Evolutionary conservation across 2,797 vertebrate genomes (phyloP).

Genomic region (Microtus agrestis): DNA sequence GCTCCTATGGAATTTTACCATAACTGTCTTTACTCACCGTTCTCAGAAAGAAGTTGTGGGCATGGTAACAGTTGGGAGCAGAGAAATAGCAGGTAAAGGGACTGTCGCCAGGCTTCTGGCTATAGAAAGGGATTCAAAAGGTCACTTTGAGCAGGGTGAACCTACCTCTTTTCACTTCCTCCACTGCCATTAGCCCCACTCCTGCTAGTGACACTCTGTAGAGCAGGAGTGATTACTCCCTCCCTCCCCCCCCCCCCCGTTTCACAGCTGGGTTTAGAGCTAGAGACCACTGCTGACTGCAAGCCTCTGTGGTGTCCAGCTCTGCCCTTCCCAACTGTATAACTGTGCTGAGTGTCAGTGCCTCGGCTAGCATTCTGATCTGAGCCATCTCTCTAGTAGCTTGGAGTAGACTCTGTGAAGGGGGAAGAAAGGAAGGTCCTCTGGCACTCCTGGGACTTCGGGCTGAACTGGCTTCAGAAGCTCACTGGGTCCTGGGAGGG

Average conservation of each 20-base stretch:
- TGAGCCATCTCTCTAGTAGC: not conserved
- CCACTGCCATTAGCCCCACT: not conserved
- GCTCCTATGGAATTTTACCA: not conserved
- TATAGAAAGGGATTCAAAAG: constrained; percentile 37
- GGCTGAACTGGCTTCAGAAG: not conserved
- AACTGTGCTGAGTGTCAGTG: not conserved
- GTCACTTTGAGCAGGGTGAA: constrained; percentile 10
- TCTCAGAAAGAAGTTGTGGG: not conserved
- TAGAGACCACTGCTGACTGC: not conserved
- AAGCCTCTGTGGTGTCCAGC: not conserved
- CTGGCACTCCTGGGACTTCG: not conserved
- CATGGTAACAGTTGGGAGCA: too few species aligned
- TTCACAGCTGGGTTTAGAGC: not conserved
- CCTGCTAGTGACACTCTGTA: not conserved
- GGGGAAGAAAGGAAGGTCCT: not conserved
- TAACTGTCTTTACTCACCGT: not conserved
- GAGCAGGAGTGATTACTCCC: not conserved
- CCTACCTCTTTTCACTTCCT: not conserved
- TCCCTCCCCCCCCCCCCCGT: too few species aligned
- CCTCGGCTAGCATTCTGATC: not conserved
- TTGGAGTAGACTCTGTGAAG: not conserved
- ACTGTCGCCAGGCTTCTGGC: not conserved
- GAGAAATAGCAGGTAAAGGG: not conserved
- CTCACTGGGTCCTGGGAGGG: not conserved
- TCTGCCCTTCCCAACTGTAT: not conserved